Conservation (phyloP, 2,797 vertebrate species). For the Cirrhinus mrigala region DNA sequence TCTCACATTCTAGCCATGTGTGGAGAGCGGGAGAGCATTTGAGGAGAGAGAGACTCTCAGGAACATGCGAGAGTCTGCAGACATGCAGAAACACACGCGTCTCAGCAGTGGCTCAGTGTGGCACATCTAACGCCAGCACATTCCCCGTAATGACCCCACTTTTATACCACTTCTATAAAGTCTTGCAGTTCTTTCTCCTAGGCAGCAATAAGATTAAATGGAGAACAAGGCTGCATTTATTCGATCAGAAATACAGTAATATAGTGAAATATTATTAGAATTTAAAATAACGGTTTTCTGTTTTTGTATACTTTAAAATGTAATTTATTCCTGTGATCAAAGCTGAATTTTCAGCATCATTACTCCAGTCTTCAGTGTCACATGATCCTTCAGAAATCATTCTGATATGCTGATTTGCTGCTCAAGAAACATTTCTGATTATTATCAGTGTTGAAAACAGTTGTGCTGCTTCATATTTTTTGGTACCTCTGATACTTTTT, state of each 20-base stretch:
- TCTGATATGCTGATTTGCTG: too few relatives aligned
- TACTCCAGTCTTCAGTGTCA: neutral
- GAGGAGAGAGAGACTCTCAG: neutral
- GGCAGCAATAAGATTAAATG: neutral
- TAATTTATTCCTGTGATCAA: neutral
- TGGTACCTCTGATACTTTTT: too few relatives aligned
- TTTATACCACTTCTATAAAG: neutral
- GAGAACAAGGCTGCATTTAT: too few relatives aligned
- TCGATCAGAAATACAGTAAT: too few relatives aligned
- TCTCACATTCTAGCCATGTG: conserved; percentile 57
- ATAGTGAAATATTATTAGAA: neutral
- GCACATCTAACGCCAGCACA: neutral
- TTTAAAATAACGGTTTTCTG: neutral
- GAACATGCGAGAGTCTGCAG: conserved; percentile 20
- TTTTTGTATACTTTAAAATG: neutral
- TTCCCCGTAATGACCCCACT: neutral
- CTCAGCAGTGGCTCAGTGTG: neutral
- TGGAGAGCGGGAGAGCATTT: conserved; percentile 41
- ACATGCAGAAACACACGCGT: conserved; percentile 30
- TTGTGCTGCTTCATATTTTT: too few relatives aligned
- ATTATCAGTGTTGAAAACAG: neutral
- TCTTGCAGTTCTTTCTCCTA: neutral
- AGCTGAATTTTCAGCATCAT: too few relatives aligned
- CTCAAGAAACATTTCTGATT: too few relatives aligned
- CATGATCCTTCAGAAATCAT: too few relatives aligned